phyloP scores from a whole-genome alignment of 2,888 invertebrate species.

The Catocala fraxini region DNA sequence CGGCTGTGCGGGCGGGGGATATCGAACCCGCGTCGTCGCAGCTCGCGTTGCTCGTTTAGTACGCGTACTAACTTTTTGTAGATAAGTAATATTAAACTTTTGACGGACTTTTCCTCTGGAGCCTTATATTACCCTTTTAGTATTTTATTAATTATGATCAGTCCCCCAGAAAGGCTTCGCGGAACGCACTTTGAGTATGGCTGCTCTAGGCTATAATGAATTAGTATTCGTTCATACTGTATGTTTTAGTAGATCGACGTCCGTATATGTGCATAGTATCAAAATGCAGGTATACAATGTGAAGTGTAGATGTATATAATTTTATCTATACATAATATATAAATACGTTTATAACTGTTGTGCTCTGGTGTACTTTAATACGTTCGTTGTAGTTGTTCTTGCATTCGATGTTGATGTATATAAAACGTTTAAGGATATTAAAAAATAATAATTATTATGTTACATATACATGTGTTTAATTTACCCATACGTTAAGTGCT shows the following conservation, averaged over 20 bases:
- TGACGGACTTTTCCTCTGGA: too few species aligned
- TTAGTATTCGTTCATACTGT: background rate
- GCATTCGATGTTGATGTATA: conserved; percentile 81
- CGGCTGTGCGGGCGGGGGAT: too few species aligned
- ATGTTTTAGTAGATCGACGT: conserved; percentile 14
- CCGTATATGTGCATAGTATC: conserved; percentile 4
- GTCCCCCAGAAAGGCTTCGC: too few species aligned
- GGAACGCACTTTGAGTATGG: too few species aligned
- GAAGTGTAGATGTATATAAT: conserved; percentile 50
- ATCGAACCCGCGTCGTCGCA: too few species aligned
- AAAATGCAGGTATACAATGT: conserved; percentile 24
- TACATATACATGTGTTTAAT: conserved; percentile 66
- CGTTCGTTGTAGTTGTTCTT: conserved; percentile 73
- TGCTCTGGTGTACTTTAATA: conserved; percentile 71
- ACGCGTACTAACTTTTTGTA: too few species aligned
- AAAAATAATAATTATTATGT: conserved; percentile 78
- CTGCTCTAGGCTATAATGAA: too few species aligned
- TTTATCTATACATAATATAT: conserved; percentile 53
- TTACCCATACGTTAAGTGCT: conserved; percentile 15
- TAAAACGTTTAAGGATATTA: conserved; percentile 81
- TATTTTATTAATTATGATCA: too few species aligned
- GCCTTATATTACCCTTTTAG: too few species aligned
- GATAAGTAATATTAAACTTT: too few species aligned
- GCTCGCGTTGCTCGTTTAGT: too few species aligned
- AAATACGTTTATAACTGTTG: conserved; percentile 72